Evolutionary conservation across 2,888 invertebrate species (phyloP).

Genomic region (Muschampia plurimacula): DNA sequence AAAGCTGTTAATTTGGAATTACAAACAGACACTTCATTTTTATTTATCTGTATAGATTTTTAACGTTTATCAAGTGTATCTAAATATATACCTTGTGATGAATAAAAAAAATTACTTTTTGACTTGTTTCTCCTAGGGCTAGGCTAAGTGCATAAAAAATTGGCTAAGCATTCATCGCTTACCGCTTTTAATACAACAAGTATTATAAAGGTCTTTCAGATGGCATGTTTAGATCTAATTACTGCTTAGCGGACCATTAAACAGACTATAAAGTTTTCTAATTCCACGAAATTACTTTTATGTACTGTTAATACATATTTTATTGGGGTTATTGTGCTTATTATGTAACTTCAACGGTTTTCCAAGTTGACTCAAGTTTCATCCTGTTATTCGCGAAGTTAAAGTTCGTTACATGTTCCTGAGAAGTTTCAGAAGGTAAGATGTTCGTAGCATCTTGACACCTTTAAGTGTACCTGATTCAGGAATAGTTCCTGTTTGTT

Average conservation of each 20-base stretch:
- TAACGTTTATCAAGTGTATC: no score
- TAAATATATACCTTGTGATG: no score
- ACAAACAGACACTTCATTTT: no score
- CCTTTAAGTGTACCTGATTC: not conserved
- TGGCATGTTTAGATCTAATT: slow-evolving; percentile 7
- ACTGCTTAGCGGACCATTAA: slow-evolving; percentile 9
- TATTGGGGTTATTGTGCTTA: slow-evolving; percentile 14
- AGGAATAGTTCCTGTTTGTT: not conserved
- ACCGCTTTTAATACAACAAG: not conserved
- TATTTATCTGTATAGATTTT: no score
- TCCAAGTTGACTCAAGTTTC: not conserved
- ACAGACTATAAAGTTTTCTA: slow-evolving; percentile 20
- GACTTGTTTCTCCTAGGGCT: no score
- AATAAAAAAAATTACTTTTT: no score
- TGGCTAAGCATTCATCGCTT: not conserved
- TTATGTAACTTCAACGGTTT: slow-evolving; percentile 15
- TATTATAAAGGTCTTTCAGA: not conserved
- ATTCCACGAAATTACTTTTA: slow-evolving; percentile 21
- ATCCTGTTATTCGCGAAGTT: not conserved
- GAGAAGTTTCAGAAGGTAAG: not conserved
- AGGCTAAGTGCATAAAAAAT: no score
- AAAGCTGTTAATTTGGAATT: no score
- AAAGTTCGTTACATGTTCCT: not conserved
- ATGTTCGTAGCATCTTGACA: not conserved
- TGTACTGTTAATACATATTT: slow-evolving; percentile 20